Percentiles rank a stretch among this genome's conserved stretches.
Evolutionary conservation across 1,140 invertebrate species (phyloP).

Genomic region (Pseudomyrmex concolor): DNA sequence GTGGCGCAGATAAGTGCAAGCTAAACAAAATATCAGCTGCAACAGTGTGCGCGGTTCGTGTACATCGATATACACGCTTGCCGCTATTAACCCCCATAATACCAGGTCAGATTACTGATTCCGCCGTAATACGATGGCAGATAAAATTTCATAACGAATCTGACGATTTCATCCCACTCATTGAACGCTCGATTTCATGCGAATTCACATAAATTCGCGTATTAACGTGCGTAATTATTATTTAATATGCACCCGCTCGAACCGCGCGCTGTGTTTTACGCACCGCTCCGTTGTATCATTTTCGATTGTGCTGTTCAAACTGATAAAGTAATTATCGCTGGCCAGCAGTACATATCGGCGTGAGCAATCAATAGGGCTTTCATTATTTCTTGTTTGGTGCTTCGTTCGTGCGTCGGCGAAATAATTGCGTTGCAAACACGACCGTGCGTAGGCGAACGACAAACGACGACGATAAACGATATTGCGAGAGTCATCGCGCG

Average conservation of each 20-base stretch:
- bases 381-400: conserved; percentile 25
- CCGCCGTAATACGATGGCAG: conserved; percentile 24
- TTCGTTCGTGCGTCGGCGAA: conserved; percentile 1
- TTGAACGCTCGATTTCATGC: conserved; percentile 11
- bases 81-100: conserved; percentile 36
- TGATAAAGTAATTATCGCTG: conserved; percentile 15
- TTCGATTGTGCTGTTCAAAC: background rate
- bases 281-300: background rate
- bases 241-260: background rate
- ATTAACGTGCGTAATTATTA: background rate
- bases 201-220: conserved; percentile 6
- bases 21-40: conserved; percentile 31
- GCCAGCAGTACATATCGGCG: background rate
- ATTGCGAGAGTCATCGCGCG: background rate
- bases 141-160: conserved; percentile 40
- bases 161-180: conserved; percentile 25
- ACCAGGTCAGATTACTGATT: conserved; percentile 10
- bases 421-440: conserved; percentile 22
- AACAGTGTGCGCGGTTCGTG: background rate
- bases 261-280: background rate
- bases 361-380: conserved; percentile 23
- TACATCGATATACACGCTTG: background rate
- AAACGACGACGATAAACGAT: background rate
- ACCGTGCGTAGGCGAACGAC: background rate
- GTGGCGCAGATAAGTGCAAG: conserved; percentile 28